These are phyloP conservation scores for Gavialis gangeticus DNA, from an alignment of 2,113 vertebrate genomes.

Conservation along the genomic window DNA sequence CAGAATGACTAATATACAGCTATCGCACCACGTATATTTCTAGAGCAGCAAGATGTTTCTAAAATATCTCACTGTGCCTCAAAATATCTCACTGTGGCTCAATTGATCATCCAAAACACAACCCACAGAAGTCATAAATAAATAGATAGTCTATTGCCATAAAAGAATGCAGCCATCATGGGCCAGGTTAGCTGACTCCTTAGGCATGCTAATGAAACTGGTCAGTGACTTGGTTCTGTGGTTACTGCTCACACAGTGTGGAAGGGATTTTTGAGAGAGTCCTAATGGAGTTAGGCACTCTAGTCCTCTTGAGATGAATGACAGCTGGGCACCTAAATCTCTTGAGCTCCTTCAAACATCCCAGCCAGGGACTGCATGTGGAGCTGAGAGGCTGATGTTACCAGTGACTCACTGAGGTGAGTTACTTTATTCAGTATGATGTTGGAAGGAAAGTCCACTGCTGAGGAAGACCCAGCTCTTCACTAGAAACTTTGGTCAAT, in stretches of 20 bases:
- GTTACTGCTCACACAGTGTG: neutral
- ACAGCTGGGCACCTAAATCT: neutral
- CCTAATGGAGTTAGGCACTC: neutral
- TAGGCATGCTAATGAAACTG: neutral
- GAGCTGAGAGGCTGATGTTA: neutral
- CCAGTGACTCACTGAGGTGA: neutral
- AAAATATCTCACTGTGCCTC: slow-evolving; percentile 70
- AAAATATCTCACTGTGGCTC: slow-evolving; percentile 75
- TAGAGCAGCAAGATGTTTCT: slow-evolving; percentile 73
- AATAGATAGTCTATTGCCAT: slow-evolving; percentile 46
- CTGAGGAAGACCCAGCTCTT: neutral
- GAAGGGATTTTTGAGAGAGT: neutral
- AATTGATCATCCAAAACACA: slow-evolving; percentile 72
- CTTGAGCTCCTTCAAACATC: neutral
- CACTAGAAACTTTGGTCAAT: neutral
- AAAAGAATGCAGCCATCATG: slow-evolving; percentile 36
- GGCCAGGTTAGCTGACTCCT: slow-evolving; percentile 44
- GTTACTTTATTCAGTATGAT: neutral
- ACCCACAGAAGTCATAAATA: slow-evolving; percentile 72
- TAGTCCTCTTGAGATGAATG: neutral
- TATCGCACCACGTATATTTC: slow-evolving; percentile 66
- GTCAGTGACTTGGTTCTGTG: neutral
- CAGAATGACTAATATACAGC: slow-evolving; percentile 70
- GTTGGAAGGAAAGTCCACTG: neutral
- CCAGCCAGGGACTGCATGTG: neutral